These are phyloP conservation scores for Heliocidaris tuberculata DNA, from an alignment of 35 echinoderm and acorn worm genomes.

Conservation along the genomic window DNA sequence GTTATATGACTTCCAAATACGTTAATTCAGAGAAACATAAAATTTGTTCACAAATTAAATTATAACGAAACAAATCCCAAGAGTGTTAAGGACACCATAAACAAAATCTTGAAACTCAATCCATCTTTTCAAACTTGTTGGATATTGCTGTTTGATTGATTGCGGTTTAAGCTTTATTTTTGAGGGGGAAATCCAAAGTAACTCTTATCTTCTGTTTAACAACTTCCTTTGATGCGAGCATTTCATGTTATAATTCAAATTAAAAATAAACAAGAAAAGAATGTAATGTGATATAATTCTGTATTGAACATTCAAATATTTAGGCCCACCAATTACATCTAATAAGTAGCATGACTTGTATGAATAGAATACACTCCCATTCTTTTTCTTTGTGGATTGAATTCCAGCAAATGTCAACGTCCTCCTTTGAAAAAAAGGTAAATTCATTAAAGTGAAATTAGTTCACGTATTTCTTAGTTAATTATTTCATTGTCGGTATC, in stretches of 20 bases:
- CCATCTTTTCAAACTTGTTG: not conserved
- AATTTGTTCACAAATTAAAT: not conserved
- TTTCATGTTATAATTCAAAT: not conserved
- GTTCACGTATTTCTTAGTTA: not conserved
- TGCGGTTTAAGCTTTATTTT: not conserved
- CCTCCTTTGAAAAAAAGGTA: not conserved
- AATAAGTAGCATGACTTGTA: no score
- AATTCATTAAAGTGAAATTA: not conserved
- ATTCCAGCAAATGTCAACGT: not conserved
- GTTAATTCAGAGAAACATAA: not conserved
- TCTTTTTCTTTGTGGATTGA: not conserved
- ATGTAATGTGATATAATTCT: not conserved
- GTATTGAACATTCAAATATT: no score
- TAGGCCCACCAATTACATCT: no score
- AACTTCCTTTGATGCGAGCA: not conserved
- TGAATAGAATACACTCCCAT: no score
- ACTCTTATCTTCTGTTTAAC: not conserved
- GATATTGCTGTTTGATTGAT: not conserved
- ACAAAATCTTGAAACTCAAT: not conserved
- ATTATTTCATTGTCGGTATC: not conserved
- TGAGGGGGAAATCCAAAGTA: not conserved
- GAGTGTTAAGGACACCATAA: not conserved
- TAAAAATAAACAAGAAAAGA: not conserved
- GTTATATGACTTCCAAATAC: no score
- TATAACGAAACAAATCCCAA: not conserved